Evolutionary conservation across 2,113 vertebrate genomes (phyloP).

Genomic region (Setophaga coronata): DNA sequence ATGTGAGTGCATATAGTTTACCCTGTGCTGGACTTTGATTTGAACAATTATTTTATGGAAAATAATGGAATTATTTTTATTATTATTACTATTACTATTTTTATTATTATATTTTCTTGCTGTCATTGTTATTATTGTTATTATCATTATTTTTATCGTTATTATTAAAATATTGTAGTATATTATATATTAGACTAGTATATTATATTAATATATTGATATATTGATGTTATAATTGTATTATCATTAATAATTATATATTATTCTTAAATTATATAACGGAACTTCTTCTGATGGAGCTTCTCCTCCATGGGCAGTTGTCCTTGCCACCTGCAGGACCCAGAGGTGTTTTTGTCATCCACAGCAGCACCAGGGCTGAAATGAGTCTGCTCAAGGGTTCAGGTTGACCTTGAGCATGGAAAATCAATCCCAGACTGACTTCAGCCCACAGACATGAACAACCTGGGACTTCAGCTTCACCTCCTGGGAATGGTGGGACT

Average conservation of each 20-base stretch:
- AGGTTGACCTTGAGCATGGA: not conserved
- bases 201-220: not conserved
- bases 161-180: too few relatives aligned
- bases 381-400: not conserved
- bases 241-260: not conserved
- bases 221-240: not conserved
- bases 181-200: too few relatives aligned
- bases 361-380: accelerated
- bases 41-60: not conserved
- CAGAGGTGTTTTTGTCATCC: not conserved
- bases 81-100: too few relatives aligned
- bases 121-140: too few relatives aligned
- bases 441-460: not conserved
- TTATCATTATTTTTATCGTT: too few relatives aligned
- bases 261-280: not conserved
- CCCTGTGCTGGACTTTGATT: not conserved
- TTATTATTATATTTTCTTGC: not conserved
- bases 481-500: not conserved
- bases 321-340: not conserved
- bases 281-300: not conserved
- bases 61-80: not conserved
- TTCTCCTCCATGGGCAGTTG: not conserved
- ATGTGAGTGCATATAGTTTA: not conserved
- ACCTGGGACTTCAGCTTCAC: not conserved
- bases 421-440: not conserved